These are phyloP conservation scores for Microchirus variegatus DNA, from an alignment of 2,797 vertebrate species.

Conservation along the genomic window DNA sequence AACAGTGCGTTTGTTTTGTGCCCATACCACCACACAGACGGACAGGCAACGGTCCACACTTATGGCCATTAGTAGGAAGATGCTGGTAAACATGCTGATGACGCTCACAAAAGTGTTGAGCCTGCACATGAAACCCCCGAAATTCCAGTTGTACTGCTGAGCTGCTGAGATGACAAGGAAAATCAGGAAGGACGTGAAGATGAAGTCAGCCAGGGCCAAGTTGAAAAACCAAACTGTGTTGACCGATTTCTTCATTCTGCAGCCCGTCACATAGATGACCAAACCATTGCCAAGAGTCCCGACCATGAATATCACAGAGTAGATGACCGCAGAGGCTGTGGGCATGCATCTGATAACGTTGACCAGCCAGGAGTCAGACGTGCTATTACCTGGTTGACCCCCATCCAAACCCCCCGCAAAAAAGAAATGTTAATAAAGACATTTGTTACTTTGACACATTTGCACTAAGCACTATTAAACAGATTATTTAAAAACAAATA, in stretches of 20 bases:
- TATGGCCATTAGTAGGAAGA: constrained; percentile 71
- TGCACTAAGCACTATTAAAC: too few species aligned
- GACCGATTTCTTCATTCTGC: constrained; percentile 72
- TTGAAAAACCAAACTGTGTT: constrained; percentile 78
- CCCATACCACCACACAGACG: constrained; percentile 72
- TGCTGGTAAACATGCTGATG: constrained; percentile 75
- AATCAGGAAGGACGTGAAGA: constrained; percentile 65
- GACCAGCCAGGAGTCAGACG: fast-evolving
- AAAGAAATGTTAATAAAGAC: background rate
- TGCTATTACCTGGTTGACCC: background rate
- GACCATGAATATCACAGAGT: constrained; percentile 45
- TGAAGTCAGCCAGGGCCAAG: constrained; percentile 77
- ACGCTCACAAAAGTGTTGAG: constrained; percentile 32
- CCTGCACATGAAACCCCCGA: constrained; percentile 67
- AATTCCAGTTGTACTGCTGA: constrained; percentile 33
- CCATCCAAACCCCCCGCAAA: too few species aligned
- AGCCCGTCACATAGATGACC: constrained; percentile 77
- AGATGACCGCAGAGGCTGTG: constrained; percentile 14
- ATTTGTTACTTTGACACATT: background rate
- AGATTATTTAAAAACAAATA: background rate
- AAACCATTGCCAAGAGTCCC: constrained; percentile 69
- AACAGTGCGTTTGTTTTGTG: constrained; percentile 75
- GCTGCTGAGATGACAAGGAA: constrained; percentile 29
- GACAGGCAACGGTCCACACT: constrained; percentile 77
- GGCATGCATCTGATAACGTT: fast-evolving